These are phyloP conservation scores for Microtus oregoni DNA, from an alignment of 2,113 vertebrate species.

Conservation along the genomic window DNA sequence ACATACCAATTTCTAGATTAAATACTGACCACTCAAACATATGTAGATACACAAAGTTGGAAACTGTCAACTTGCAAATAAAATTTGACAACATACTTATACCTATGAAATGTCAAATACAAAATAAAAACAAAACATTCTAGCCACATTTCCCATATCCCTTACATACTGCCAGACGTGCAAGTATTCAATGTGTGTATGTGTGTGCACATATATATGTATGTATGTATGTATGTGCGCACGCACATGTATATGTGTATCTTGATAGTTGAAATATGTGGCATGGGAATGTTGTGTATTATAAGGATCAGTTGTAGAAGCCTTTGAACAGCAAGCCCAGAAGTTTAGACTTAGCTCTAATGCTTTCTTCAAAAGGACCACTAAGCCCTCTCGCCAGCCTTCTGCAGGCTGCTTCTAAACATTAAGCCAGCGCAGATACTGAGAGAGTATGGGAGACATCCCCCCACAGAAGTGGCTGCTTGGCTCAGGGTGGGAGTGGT, in stretches of 20 bases:
- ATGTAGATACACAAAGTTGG: conserved; percentile 22
- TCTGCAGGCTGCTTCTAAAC: not conserved
- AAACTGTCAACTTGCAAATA: conserved; percentile 44
- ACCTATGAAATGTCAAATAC: conserved; percentile 38
- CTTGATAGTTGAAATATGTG: conserved; percentile 33
- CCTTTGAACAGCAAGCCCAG: conserved; percentile 50
- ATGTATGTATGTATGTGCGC: not conserved
- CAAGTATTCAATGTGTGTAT: not conserved
- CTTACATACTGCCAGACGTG: not conserved
- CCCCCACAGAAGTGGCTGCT: not conserved
- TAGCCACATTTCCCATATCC: not conserved
- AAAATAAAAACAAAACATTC: conserved; percentile 19
- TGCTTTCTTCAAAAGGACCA: conserved; percentile 37
- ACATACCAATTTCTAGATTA: conserved; percentile 2
- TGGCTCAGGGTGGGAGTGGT: not conserved
- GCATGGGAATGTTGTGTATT: conserved; percentile 53
- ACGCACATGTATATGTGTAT: not conserved
- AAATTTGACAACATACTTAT: conserved; percentile 38
- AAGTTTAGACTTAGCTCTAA: conserved; percentile 56
- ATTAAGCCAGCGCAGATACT: conserved; percentile 1
- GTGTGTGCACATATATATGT: not conserved
- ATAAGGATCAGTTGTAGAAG: conserved; percentile 37
- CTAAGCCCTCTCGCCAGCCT: not conserved
- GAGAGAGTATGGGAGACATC: not conserved
- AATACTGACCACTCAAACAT: conserved; percentile 48